Evolutionary conservation across 2,797 vertebrate species (phyloP).

Genomic region (Euthynnus affinis): DNA sequence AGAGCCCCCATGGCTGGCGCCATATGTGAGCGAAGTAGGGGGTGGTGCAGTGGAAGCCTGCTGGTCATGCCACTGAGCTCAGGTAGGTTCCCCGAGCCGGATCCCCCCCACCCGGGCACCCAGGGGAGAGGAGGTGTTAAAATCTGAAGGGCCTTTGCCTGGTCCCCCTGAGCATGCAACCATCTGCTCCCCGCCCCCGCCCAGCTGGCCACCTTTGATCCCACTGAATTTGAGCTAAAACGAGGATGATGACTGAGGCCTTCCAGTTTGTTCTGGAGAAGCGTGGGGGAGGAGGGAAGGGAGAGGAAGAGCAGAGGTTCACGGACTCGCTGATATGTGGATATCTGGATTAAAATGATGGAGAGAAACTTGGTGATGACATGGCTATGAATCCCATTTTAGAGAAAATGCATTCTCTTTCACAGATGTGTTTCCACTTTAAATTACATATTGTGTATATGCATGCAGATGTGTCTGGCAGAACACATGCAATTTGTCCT

Average conservation of each 20-base stretch:
- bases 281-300: constrained; percentile 15
- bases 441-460: constrained; percentile 16
- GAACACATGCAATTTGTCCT: constrained; percentile 23
- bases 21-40: constrained; percentile 83
- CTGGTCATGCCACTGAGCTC: constrained; percentile 81
- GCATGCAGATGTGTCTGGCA: neutral
- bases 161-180: constrained; percentile 79
- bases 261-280: constrained; percentile 82
- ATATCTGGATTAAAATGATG: constrained; percentile 30
- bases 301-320: constrained; percentile 71
- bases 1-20: constrained; percentile 77
- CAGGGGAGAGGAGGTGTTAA: constrained; percentile 88
- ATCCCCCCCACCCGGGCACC: constrained; percentile 79
- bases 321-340: constrained; percentile 55
- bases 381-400: constrained; percentile 28
- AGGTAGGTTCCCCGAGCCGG: constrained; percentile 84
- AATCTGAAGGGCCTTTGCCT: constrained; percentile 87
- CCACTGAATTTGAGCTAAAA: constrained; percentile 85
- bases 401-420: constrained; percentile 22
- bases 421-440: constrained; percentile 27
- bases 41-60: constrained; percentile 80
- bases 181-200: constrained; percentile 84
- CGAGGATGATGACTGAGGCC: constrained; percentile 87
- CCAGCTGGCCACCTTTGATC: constrained; percentile 89
- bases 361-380: constrained; percentile 63